Conservation (phyloP, 35 echinoderm and acorn worm genomes). For the Apostichopus parvimensis region DNA sequence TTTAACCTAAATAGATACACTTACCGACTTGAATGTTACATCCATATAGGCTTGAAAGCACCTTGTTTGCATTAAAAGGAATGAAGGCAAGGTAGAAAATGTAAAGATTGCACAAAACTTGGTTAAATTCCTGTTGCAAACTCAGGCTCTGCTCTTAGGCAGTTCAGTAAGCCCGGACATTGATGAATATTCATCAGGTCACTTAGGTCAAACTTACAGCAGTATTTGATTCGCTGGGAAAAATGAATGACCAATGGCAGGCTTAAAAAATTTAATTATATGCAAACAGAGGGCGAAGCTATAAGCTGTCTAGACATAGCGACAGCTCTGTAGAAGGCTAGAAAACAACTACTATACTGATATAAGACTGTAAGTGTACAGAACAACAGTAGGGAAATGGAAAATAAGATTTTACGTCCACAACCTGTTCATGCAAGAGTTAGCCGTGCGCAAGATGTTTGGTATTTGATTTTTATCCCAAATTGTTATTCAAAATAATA, state of each 20-base stretch:
- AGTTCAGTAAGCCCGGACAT: constrained; percentile 37
- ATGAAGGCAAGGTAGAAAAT: constrained; percentile 46
- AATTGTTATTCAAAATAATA: too few relatives aligned
- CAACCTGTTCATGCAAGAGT: too few relatives aligned
- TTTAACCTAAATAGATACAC: not conserved
- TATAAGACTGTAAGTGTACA: too few relatives aligned
- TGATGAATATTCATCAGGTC: constrained; percentile 38
- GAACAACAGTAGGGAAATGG: too few relatives aligned
- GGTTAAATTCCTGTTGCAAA: constrained; percentile 31
- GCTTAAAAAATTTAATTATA: not conserved
- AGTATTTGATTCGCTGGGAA: constrained; percentile 23
- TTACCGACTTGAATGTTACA: constrained; percentile 37
- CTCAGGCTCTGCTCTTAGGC: constrained; percentile 42
- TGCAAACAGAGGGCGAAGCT: not conserved
- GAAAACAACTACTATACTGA: not conserved
- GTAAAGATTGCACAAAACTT: constrained; percentile 47
- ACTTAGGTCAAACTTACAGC: constrained; percentile 10
- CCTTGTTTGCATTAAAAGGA: constrained; percentile 49
- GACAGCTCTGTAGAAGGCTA: not conserved
- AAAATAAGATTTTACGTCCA: too few relatives aligned
- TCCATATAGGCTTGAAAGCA: constrained; percentile 46
- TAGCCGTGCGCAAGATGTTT: too few relatives aligned
- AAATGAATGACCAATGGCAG: not conserved
- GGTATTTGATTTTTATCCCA: too few relatives aligned
- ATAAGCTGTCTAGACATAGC: constrained; percentile 24